Base-by-base conservation (phyloP, 2,888 invertebrate genomes). In the Chrysodeixis includens region DNA sequence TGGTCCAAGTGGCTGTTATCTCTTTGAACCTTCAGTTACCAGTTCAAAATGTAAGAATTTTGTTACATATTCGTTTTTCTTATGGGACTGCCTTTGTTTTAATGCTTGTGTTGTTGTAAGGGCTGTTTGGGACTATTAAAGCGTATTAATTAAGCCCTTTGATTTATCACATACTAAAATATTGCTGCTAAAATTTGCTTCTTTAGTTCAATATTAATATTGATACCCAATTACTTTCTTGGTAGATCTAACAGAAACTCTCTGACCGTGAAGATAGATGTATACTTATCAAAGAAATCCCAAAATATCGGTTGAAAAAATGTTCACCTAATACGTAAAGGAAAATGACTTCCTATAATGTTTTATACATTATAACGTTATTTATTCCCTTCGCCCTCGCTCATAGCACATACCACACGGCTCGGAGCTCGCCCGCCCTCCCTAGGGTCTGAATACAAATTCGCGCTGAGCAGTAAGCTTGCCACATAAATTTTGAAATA, bases 371-470 rank as follows among this genome's bases (percentile, higher is more conserved):
- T 35, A 35, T 35, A 14, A 35, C 35, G 14, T n/a, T 46, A 30
- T 55, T 10, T 44, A 22, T 51, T 40, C 4, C 14, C n/a, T 18
- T 44, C 56, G 62, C 67, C 44, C 8, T 1, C 61, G 44, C 65
- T 61, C 14, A 30, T 52, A 51, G 8, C 59, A 46, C 5, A 53
- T 18, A 69, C 74, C 70, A 65, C 5, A 57, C 66, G n/a, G n/a
- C 22, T 62, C 52, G 20, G 53, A 56, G 18, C 54, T 46, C 4
- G 16, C 22, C 18, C 44, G 40, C 53, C 56, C 69, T 71, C 66
- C 35, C 46, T 30, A 40, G 75, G 76, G 64, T 40, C 72, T 69
- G 82, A 81, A 83, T 83, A 81, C 75, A 79, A 83, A 83, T 80
- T 73, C 60, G 20, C 61, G 44, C 61, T 70, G 59, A 72, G 70